Conservation (phyloP, 2,888 invertebrate genomes). For the Tryphoninae sp. region DNA sequence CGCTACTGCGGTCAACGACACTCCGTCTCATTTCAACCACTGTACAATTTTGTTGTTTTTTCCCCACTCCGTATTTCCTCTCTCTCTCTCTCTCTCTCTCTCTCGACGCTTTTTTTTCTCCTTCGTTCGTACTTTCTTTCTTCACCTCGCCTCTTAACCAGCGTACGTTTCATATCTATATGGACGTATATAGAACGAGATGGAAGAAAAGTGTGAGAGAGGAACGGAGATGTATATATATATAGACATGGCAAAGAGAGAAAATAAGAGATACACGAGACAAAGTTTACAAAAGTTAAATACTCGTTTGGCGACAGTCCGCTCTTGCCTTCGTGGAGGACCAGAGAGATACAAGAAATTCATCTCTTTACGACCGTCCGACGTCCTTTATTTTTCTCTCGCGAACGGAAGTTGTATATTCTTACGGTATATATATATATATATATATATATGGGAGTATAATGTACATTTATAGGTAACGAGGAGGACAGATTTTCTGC, state of each 20-base stretch:
- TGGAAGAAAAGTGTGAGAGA: conserved; percentile 15
- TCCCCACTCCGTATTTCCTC: background rate
- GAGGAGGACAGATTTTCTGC: background rate
- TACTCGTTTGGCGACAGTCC: conserved; percentile 50
- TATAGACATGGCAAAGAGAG: no score
- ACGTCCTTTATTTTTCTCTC: background rate
- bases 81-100: conserved; percentile 52
- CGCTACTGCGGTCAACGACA: conserved; percentile 71
- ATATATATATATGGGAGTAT: background rate
- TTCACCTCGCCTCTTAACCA: conserved; percentile 42
- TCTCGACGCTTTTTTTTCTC: conserved; percentile 26
- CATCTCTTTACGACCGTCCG: conserved; percentile 19
- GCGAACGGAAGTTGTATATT: conserved; percentile 10
- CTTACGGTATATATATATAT: background rate
- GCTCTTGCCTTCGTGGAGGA: background rate
- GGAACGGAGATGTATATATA: conserved; percentile 34
- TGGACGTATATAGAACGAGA: conserved; percentile 5
- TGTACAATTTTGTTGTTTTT: conserved; percentile 43
- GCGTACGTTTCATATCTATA: conserved; percentile 2
- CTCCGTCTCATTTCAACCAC: conserved; percentile 60
- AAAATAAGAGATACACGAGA: conserved; percentile 15
- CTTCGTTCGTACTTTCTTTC: conserved; percentile 44
- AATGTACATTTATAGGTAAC: no score
- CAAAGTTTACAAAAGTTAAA: conserved; percentile 59
- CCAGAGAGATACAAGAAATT: conserved; percentile 26